Evolutionary conservation across 2,888 invertebrate species (phyloP).

Genomic region (Ormia ochracea): DNA sequence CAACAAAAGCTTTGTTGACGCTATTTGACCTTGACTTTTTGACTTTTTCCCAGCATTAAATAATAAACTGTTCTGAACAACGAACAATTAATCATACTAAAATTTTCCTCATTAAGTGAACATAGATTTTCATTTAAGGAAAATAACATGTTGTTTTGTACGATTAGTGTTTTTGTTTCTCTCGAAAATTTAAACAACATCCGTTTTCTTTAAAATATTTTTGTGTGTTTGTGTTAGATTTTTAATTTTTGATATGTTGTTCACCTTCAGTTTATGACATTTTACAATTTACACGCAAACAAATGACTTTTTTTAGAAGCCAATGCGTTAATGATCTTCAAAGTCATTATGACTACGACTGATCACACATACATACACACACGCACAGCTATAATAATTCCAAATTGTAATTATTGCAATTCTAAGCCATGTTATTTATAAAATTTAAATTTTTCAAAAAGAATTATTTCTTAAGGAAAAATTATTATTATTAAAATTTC

Average conservation of each 20-base stretch:
- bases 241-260: conserved; percentile 36
- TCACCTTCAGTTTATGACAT: conserved; percentile 50
- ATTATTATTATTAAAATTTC: background rate
- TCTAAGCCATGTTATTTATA: conserved; percentile 1
- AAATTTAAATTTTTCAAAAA: background rate
- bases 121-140: conserved; percentile 33
- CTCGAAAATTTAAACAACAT: conserved; percentile 42
- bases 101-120: conserved; percentile 34
- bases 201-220: conserved; percentile 51
- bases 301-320: conserved; percentile 49
- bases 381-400: background rate
- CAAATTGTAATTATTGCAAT: conserved; percentile 44
- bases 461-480: background rate
- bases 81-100: background rate
- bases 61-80: background rate
- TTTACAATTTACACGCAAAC: conserved; percentile 40
- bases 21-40: background rate
- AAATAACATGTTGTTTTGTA: conserved; percentile 18
- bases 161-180: conserved; percentile 14
- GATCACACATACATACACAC: background rate
- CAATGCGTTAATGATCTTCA: conserved; percentile 66
- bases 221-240: background rate
- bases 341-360: conserved; percentile 40
- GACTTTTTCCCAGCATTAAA: background rate
- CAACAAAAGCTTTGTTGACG: background rate